Conservation (phyloP, 1,140 invertebrate genomes). For the Oryctes rhinoceros region DNA sequence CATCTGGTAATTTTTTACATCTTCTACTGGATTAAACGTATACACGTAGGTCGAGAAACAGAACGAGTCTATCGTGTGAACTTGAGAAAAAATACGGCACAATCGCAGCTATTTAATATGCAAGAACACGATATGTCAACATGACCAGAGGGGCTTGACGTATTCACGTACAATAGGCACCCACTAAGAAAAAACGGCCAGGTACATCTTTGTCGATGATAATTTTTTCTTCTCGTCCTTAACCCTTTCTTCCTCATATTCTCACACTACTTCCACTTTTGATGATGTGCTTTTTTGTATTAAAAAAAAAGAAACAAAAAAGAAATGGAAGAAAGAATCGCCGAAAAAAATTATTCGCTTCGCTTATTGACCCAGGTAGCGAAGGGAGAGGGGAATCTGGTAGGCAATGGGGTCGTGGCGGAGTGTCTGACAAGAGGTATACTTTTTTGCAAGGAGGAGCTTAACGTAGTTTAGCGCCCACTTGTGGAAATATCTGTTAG, state of each 20-base stretch:
- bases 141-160: constrained; percentile 47
- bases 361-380: constrained; percentile 28
- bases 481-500: too few relatives aligned
- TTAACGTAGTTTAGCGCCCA: background rate
- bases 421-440: background rate
- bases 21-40: background rate
- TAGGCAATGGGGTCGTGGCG: background rate
- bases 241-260: constrained; percentile 48
- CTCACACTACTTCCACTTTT: constrained; percentile 48
- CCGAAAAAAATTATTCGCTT: background rate
- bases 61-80: constrained; percentile 49
- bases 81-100: constrained; percentile 51
- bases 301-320: constrained; percentile 14
- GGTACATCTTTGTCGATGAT: constrained; percentile 48
- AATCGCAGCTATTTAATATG: constrained; percentile 55
- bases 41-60: background rate
- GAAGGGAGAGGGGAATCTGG: background rate
- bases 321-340: background rate
- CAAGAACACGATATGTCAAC: constrained; percentile 57
- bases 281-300: constrained; percentile 34
- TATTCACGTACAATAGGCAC: constrained; percentile 52
- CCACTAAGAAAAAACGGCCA: constrained; percentile 55
- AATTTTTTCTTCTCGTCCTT: constrained; percentile 50
- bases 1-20: constrained; percentile 15
- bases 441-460: background rate